Base-by-base conservation (phyloP, 2,888 invertebrate genomes). In the Phortica okadai region DNA sequence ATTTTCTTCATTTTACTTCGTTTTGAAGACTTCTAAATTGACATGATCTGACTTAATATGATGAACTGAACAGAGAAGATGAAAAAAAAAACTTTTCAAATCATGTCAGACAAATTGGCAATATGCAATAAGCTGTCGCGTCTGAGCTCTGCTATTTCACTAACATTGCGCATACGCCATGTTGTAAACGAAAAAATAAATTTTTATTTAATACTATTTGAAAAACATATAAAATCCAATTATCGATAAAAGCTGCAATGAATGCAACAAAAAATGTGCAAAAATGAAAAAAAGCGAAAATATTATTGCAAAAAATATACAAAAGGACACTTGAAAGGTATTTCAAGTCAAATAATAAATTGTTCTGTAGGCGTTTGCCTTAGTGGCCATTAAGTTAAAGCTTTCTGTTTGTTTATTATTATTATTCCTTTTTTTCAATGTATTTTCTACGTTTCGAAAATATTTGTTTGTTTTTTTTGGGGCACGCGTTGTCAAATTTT, bases 401-500 rank as follows among this genome's bases (percentile, higher is more conserved):
- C 14, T 50, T 50, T 50, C 8, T 50, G 8, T 11, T 11, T 11
- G 14, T 50, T 50, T 50, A 11, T 50, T 50, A 45, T 8, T 8
- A 14, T 50, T 11, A 50, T 50, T 50, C 50, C 14, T 50, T 50
- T 11, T 50, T 50, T 50, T 11, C 2, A 14, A 8, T 50, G 50
- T 50, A 50, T 11, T 50, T 50, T 50, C 4, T 50, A 50, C 14
- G 6, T 3, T 50, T 14, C 33, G 33, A 33, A 33, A 33, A 33
- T 33, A 33, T 33, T 33, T 33, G 33, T 33, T 33, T 33, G n/a
- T 54, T 54, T n/a, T n/a, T 54, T 2, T n/a, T 54, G 54, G 10
- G 64, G 14, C 64, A 41, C 41, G 64, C 64, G 64, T 64, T 64
- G 64, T 41, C 64, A 64, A 64, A 14, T 64, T 64, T 33, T 33